A percentile compares a stretch with the other conserved stretches of the same genome.
These are phyloP conservation scores for Ophioninae sp. DNA, from an alignment of 2,888 invertebrate genomes.

Conservation along the genomic window DNA sequence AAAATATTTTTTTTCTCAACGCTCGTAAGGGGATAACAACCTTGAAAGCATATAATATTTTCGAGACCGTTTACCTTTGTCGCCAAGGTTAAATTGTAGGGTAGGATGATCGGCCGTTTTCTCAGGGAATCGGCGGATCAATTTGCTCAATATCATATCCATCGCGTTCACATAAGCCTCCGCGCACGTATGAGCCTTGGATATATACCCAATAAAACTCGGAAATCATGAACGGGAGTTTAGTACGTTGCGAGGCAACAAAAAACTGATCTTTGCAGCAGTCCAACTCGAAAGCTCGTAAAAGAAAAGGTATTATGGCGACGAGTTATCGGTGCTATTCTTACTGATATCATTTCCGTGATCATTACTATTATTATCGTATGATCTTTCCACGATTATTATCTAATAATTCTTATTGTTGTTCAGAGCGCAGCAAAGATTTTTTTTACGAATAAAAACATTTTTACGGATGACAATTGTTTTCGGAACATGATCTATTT, in stretches of 20 bases:
- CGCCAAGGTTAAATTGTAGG: conserved; percentile 24
- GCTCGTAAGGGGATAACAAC: conserved; percentile 24
- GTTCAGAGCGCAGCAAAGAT: too few species aligned
- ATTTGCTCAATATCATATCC: conserved; percentile 47
- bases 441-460: too few species aligned
- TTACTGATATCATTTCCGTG: neutral
- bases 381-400: neutral
- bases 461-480: too few species aligned
- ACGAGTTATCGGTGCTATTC: neutral
- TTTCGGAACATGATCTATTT: too few species aligned
- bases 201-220: conserved; percentile 47
- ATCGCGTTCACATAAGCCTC: conserved; percentile 40
- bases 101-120: conserved; percentile 6
- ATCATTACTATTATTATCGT: neutral
- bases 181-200: conserved; percentile 21
- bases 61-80: neutral
- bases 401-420: neutral
- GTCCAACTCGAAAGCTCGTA: conserved; percentile 9
- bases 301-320: conserved; percentile 12
- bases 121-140: conserved; percentile 39
- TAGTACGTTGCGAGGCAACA: conserved; percentile 13
- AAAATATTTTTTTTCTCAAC: conserved; percentile 19
- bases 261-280: conserved; percentile 16
- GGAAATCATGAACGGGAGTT: conserved; percentile 36
- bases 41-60: conserved; percentile 19